Conservation (phyloP, 23 tunicate species). For the Halocynthia roretzi region DNA sequence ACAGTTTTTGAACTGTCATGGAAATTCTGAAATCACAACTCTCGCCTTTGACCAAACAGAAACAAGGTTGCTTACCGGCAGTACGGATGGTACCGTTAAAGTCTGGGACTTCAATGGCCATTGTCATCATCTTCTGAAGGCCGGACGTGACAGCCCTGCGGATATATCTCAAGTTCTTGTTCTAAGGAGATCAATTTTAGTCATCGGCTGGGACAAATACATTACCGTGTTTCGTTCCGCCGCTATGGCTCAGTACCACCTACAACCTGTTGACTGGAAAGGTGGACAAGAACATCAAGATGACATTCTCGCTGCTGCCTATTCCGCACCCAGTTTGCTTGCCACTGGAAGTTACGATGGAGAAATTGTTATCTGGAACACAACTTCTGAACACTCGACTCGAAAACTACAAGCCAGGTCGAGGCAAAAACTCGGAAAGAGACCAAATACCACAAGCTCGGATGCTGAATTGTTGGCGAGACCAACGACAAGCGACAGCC, state of each 20-base stretch:
- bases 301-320: conserved; percentile 76
- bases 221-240: conserved; percentile 69
- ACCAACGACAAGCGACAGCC: conserved; percentile 80
- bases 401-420: conserved; percentile 70
- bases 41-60: conserved; percentile 60
- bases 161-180: conserved; percentile 88
- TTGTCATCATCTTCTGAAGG: conserved; percentile 74
- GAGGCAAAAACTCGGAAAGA: conserved; percentile 33
- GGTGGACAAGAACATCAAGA: conserved; percentile 93
- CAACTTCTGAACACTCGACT: conserved; percentile 51
- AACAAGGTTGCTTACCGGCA: conserved; percentile 75
- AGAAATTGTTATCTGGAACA: conserved; percentile 85
- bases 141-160: conserved; percentile 58
- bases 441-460: conserved; percentile 49
- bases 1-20: conserved; percentile 85
- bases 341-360: conserved; percentile 97
- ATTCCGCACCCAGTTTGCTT: conserved; percentile 53
- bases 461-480: conserved; percentile 18
- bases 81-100: conserved; percentile 87
- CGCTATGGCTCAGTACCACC: conserved; percentile 62
- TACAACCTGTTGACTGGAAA: conserved; percentile 84
- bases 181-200: conserved; percentile 69
- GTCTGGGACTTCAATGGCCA: conserved; percentile 98
- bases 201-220: conserved; percentile 79
- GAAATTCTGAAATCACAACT: conserved; percentile 54